Evolutionary conservation across 1,140 invertebrate species (phyloP).

Genomic region (Formica selysi): DNA sequence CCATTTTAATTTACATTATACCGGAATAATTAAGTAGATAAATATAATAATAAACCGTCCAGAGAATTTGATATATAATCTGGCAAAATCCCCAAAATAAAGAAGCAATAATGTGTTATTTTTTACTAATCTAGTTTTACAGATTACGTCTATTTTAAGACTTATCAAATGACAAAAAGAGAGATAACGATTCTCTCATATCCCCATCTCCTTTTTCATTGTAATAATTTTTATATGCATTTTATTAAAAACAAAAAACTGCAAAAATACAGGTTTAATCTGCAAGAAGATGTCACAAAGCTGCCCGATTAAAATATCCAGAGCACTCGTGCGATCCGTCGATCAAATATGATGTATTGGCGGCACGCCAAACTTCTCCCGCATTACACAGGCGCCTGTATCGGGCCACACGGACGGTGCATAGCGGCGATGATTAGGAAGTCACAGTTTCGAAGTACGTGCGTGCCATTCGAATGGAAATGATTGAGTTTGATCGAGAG

Average conservation of each 20-base stretch:
- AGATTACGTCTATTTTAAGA: slow-evolving; percentile 29
- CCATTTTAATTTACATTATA: neutral
- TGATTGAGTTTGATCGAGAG: slow-evolving; percentile 75
- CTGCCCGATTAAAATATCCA: slow-evolving; percentile 53
- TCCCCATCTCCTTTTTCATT: neutral
- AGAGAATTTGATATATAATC: slow-evolving; percentile 14
- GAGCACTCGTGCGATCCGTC: slow-evolving; percentile 52
- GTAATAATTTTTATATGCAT: slow-evolving; percentile 28
- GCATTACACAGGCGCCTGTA: slow-evolving; percentile 45
- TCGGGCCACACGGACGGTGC: slow-evolving; percentile 22
- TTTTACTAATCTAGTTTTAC: slow-evolving; percentile 29
- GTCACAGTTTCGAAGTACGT: slow-evolving; percentile 67
- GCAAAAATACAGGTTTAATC: neutral
- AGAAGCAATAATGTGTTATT: neutral
- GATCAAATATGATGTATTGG: slow-evolving; percentile 60
- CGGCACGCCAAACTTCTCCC: slow-evolving; percentile 54
- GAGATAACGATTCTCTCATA: neutral
- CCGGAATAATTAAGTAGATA: neutral
- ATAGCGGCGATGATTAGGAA: slow-evolving; percentile 54
- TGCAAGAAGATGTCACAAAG: slow-evolving; percentile 16
- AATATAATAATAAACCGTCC: neutral
- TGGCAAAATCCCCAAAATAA: neutral
- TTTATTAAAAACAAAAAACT: neutral
- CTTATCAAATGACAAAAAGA: neutral
- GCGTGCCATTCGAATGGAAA: slow-evolving; percentile 68